phyloP scores from a whole-genome alignment of 2,113 vertebrate species.

The Aix galericulata region DNA sequence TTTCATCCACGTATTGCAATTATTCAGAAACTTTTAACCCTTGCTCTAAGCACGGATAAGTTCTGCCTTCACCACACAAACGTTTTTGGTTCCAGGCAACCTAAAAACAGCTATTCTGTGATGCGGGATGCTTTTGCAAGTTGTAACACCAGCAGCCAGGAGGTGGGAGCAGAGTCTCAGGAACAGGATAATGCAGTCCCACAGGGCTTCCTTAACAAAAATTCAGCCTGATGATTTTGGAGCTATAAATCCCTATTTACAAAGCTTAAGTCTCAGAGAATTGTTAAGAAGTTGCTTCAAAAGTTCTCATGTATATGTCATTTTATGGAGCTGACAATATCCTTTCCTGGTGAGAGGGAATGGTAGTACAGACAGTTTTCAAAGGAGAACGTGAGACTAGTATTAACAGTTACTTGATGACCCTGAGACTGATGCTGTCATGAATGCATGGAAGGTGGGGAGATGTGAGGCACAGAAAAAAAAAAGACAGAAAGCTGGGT shows the following conservation, averaged over 20 bases:
- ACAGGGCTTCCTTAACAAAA: neutral
- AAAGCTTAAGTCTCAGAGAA: neutral
- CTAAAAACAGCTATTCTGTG: neutral
- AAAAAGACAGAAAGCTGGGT: neutral
- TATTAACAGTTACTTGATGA: neutral
- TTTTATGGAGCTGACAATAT: neutral
- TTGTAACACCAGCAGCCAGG: neutral
- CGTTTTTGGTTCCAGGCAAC: neutral
- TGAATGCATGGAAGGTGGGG: neutral
- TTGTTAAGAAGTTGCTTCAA: neutral
- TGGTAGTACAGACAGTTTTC: neutral
- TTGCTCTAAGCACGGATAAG: neutral
- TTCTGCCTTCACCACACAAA: neutral
- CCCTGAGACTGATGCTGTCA: neutral
- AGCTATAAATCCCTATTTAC: neutral
- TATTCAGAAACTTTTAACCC: neutral
- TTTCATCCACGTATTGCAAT: neutral
- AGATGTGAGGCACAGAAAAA: neutral
- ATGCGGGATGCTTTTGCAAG: neutral
- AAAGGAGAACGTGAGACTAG: neutral
- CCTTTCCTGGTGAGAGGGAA: neutral
- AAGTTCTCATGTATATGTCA: neutral
- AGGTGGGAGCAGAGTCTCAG: conserved; percentile 59
- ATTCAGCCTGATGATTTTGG: neutral
- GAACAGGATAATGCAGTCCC: neutral